phyloP scores from a whole-genome alignment of 2,797 vertebrate genomes.

The Coreius guichenoti region DNA sequence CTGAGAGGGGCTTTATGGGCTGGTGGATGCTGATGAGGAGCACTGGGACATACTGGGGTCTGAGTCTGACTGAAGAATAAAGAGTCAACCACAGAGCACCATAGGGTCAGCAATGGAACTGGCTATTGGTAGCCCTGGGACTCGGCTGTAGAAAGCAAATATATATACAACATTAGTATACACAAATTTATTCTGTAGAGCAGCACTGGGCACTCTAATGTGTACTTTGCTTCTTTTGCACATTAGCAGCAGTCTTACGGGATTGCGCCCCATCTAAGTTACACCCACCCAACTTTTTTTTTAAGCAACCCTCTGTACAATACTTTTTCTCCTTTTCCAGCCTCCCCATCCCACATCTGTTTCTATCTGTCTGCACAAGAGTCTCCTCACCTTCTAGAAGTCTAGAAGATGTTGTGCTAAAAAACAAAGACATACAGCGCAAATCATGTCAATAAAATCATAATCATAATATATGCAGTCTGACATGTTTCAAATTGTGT shows the following conservation, averaged over 20 bases:
- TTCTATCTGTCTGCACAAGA: neutral
- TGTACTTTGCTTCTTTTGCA: neutral
- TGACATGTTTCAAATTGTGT: too few species aligned
- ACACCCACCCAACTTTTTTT: neutral
- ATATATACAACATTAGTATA: neutral
- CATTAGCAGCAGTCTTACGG: neutral
- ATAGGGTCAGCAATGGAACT: neutral
- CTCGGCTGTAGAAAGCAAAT: neutral
- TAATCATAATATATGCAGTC: neutral
- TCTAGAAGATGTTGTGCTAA: neutral
- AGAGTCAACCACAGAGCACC: neutral
- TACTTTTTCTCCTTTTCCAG: neutral
- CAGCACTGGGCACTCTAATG: neutral
- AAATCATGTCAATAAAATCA: neutral
- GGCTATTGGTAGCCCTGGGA: neutral
- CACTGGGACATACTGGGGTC: constrained; percentile 20
- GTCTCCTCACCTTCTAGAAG: neutral
- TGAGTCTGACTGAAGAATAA: constrained; percentile 24
- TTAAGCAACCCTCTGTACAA: neutral
- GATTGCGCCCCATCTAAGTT: neutral
- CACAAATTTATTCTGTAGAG: neutral
- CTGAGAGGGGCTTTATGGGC: neutral
- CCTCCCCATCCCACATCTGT: neutral
- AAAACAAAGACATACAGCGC: neutral
- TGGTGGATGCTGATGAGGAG: constrained; percentile 24